Evolutionary conservation across 2,797 vertebrate species (phyloP), one percentile per base, ranked within the genome.

Genomic region (Neostethus bicornis): DNA sequence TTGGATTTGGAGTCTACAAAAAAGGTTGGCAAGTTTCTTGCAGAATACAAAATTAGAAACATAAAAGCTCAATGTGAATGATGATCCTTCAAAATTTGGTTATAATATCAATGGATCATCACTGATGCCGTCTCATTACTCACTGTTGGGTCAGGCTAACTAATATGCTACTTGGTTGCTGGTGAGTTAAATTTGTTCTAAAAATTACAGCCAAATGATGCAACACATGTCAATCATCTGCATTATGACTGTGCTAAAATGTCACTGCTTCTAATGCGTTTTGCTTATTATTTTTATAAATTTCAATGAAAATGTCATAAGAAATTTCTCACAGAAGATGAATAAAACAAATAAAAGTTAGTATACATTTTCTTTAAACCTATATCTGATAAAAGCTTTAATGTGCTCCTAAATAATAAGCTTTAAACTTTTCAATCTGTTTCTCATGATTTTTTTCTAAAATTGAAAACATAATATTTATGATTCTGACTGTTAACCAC

Each of bases 211-310:
- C 7, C 34, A 7, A 21, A 19, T 12, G 21, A 56, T 14, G 13
- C 43, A 21, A 7, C 31, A 48, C 29, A 28, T 24, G 20, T 44
- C 7, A 39, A 29, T 42, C 19, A 47, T n/a, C 69, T 28, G 42
- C 26, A 28, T 51, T 47, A 28, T 51, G 16, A 31, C 21, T 4
- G 8, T 4, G 32, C 20, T 19, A 42, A n/a, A 43, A 23, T 3
- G 11, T 2, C 3, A 38, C 1, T 37, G 4, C 32, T 25, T 45
- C 14, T 23, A 16, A 34, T 29, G 14, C 9, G 1, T 34, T 62
- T 10, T 32, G 41, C 0, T 62, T 46, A 25, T 37, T 44, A 16
- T 19, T 34, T 10, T 43, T 29, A 0, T 50, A 42, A 28, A 38
- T 24, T 51, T 38, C 46, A 31, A 46, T 38, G 19, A n/a, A 52